Evolutionary conservation across 2,113 vertebrate genomes (phyloP), one percentile per base, ranked within the genome.

Genomic region (Cepphus grylle): DNA sequence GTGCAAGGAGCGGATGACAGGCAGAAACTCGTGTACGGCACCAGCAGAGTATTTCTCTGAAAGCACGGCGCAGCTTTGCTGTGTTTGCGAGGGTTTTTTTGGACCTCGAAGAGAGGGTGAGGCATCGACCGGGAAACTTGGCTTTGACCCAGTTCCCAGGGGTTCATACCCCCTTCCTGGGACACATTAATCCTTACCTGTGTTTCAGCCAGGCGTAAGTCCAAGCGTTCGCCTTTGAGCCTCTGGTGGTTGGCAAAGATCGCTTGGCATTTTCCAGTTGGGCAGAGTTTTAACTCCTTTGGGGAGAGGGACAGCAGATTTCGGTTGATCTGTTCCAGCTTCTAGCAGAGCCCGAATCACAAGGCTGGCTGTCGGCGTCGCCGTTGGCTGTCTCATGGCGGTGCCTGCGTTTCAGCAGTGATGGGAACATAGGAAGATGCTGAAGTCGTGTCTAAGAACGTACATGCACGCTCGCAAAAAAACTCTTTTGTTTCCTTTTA

Each of bases 401-500:
- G 58, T 23, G 43, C 43, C 59, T 40, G 69, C 61, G 0, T 69
- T 76, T 69, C 55, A 8, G n/a, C 32, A 18, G 30, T 1, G 70
- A 6, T 5, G 80, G 47, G 59, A 32, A 4, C 17, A 1, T 2
- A 2, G 0, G 10, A 14, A 42, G 42, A 9, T 15, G 36, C 53
- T 6, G 61, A 42, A 19, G 8, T 66, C 2, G 2, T 2, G 8
- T 19, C 74, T 56, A 4, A 63, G 47, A 69, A 26, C 42, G 20
- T 3, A 7, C 18, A 15, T 0, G 3, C 23, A 4, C 0, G 1
- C 62, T 26, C 9, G 42, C 42, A 16, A 36, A 6, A 6, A 43
- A 30, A 12, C n/a, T 14, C 38, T 45, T 45, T 21, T 19, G 22
- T 30, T 58, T 50, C 17, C 30, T 40, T 76, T 56, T 15, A 7